These are phyloP conservation scores for Sebastes schlegelii DNA, from an alignment of 2,113 vertebrate species.

Conservation along the genomic window DNA sequence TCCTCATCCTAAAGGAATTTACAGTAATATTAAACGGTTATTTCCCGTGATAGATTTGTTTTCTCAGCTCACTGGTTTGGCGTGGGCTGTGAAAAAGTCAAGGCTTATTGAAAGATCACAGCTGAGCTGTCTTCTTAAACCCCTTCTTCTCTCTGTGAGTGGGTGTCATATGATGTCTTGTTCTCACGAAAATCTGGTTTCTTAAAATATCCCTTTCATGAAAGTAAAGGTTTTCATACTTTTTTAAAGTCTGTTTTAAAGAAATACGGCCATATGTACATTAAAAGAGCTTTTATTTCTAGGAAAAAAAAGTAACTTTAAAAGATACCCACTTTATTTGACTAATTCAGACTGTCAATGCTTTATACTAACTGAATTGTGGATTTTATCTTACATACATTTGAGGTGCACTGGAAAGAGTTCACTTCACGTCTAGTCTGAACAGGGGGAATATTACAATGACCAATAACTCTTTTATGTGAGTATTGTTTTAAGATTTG, in stretches of 20 bases:
- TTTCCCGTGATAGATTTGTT: not conserved
- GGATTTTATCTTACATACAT: not conserved
- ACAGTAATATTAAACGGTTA: not conserved
- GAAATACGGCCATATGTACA: not conserved
- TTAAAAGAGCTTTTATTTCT: not conserved
- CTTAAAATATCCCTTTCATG: slow-evolving; percentile 9
- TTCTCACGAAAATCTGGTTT: not conserved
- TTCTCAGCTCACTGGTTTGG: not conserved
- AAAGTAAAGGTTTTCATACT: not conserved
- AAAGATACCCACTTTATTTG: not conserved
- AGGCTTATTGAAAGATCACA: not conserved
- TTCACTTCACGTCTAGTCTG: not conserved
- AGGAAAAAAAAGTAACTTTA: not conserved
- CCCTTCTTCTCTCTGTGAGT: not conserved
- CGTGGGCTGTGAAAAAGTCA: not conserved
- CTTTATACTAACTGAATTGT: not conserved
- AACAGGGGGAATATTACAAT: not conserved
- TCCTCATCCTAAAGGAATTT: not conserved
- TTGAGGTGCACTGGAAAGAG: not conserved
- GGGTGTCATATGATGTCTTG: not conserved
- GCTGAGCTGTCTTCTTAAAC: not conserved
- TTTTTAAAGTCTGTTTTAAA: not conserved
- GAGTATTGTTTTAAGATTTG: not conserved
- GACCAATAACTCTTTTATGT: not conserved
- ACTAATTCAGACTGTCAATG: not conserved